Base-by-base conservation (phyloP, 1,140 invertebrate species). In the Monomorium pharaonis region DNA sequence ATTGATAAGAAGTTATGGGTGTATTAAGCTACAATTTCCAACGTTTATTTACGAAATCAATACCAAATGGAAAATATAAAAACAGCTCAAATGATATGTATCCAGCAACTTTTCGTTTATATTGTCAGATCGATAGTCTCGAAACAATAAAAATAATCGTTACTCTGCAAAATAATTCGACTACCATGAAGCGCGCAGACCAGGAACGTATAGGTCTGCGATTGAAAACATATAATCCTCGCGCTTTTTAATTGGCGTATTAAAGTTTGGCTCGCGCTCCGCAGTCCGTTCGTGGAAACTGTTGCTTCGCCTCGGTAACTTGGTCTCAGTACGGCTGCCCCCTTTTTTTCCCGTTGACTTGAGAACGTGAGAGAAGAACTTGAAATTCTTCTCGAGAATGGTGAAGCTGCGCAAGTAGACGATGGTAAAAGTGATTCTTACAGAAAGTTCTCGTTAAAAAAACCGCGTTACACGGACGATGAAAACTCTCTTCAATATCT, bases 361-460 rank as follows among this genome's bases (percentile, higher is more conserved):
- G 51, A 69, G 47, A 80, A 44, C 12, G 37, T 51, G 51, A 83
- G 24, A 18, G 24, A 70, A 72, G 65, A 83, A 58, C 67, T 74
- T 74, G 78, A 72, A 83, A 83, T 83, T 60, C 78, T 18, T 72
- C 30, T 54, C 54, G 27, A 30, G 33, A 81, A 44, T 65, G n/a
- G 18, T 51, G 51, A 58, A 83, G 54, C 78, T 21, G 65, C 51
- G 65, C 65, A 44, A 72, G 37, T 60, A 47, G 69, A 58, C 44
- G 37, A 54, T 27, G 65, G 65, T 72, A 83, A 83, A 83, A 83
- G 67, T 83, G 69, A 83, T 74, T 83, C 14, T 30, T 54, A n/a
- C 18, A 12, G n/a, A 80, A 69, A 44, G 44, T 49, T 54, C 3
- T 44, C 7, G 33, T 37, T 44, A 44, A 72, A 67, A 80, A 21